Base-by-base conservation (phyloP, 2,797 vertebrate genomes). In the Chlorospingus semifuscus region DNA sequence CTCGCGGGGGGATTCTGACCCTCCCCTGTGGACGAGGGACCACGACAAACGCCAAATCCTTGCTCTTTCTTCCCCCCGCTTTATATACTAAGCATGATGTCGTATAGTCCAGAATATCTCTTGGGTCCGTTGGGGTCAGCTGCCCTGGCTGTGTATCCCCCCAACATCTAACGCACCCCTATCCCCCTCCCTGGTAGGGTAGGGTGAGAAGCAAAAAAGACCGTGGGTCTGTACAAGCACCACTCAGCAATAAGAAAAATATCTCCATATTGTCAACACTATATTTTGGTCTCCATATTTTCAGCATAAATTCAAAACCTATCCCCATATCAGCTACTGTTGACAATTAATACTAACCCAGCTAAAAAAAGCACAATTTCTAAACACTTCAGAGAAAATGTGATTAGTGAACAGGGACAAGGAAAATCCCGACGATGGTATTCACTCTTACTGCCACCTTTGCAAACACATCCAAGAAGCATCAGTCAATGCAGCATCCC, bases 391-490 rank as follows among this genome's bases (percentile, higher is more conserved):
- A 57, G 11, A 77, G 32, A 15, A 41, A 76, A 72, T 4, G 12
- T 34, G n/a, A 46, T 46, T 26, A 53, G 16, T 8, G 42, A 63
- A 49, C 17, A 37, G 44, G 42, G 20, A 68, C 15, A 53, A 61
- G 32, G 39, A 44, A 26, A 37, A 2, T 5, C 11, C 7, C 5
- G 8, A 12, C 5, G 0, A 2, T 12, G 34, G 23, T 50, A n/a
- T 27, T 41, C 0, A 3, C 12, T 83, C 18, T 68, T 34, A 16
- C 34, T 20, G 15, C 8, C 63, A 68, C 22, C 41, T 75, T 36
- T 59, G 29, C 49, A 61, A 78, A 53, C 15, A 6, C 49, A 64
- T 21, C 15, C 50, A 21, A n/a, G 26, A 76, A 74, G 22, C 2
- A 6, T 29, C 61, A 42, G 16, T 8, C 37, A 71, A 11, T 36